Percentiles rank a stretch among this genome's conserved stretches.
Conservation (phyloP, 2,888 invertebrate species). For the Eupithecia dodoneata region DNA sequence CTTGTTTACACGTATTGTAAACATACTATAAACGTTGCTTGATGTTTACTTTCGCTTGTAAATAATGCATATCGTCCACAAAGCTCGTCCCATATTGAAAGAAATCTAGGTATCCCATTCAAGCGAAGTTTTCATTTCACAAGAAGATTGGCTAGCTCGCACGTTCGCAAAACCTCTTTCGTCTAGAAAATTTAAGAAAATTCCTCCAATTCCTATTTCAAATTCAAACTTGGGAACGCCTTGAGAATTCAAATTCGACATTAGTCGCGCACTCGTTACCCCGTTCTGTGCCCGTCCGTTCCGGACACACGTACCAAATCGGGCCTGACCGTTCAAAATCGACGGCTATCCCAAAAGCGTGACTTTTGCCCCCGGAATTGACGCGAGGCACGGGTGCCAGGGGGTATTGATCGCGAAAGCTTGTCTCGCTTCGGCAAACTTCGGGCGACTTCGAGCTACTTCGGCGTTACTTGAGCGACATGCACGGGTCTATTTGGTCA, state of each 20-base stretch:
- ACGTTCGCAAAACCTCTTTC: constrained; percentile 22
- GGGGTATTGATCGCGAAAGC: constrained; percentile 78
- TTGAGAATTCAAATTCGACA: constrained; percentile 58
- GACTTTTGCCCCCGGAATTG: constrained; percentile 82
- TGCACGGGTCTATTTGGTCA: constrained; percentile 70
- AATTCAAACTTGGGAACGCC: constrained; percentile 44
- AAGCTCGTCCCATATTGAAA: background rate
- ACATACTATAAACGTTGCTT: constrained; percentile 55
- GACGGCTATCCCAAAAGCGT: constrained; percentile 77
- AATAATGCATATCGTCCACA: constrained; percentile 11
- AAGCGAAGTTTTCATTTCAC: constrained; percentile 1
- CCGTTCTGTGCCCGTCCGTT: constrained; percentile 45
- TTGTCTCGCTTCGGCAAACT: constrained; percentile 71
- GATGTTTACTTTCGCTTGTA: constrained; percentile 7
- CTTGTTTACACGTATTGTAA: constrained; percentile 59
- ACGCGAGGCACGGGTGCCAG: constrained; percentile 71
- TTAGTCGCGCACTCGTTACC: constrained; percentile 58
- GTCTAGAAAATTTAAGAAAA: constrained; percentile 31
- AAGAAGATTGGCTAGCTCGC: constrained; percentile 1
- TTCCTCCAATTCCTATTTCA: constrained; percentile 41
- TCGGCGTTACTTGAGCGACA: constrained; percentile 73
- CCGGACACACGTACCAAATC: constrained; percentile 59
- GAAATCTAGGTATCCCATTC: background rate
- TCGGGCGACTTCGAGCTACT: constrained; percentile 72
- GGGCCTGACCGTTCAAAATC: constrained; percentile 75